Conservation (phyloP, 1,140 invertebrate species). For the Atopsyche davidsoni region DNA sequence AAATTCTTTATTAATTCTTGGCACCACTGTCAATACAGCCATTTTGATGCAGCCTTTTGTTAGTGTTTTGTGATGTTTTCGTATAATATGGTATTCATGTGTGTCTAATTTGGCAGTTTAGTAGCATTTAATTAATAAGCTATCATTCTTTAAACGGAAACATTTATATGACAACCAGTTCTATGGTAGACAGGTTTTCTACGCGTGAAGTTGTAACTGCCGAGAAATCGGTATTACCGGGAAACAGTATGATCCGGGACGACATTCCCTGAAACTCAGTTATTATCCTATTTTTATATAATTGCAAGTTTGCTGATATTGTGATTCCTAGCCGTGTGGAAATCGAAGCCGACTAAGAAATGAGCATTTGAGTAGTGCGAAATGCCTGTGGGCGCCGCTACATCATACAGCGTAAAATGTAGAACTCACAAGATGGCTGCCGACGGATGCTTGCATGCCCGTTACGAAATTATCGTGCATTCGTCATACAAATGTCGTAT, state of each 20-base stretch:
- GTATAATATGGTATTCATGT: slow-evolving; percentile 11
- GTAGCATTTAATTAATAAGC: slow-evolving; percentile 2
- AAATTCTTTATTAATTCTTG: slow-evolving; percentile 24
- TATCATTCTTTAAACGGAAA: slow-evolving; percentile 13
- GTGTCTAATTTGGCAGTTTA: slow-evolving; percentile 11
- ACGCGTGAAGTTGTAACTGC: slow-evolving; percentile 7
- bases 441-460: slow-evolving; percentile 23
- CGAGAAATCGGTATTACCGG: slow-evolving; percentile 19
- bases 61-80: slow-evolving; percentile 24
- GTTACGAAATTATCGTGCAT: slow-evolving; percentile 23
- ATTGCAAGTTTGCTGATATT: slow-evolving; percentile 3
- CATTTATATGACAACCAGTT: slow-evolving; percentile 14
- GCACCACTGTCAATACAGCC: slow-evolving; percentile 25
- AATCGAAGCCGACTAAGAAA: neutral
- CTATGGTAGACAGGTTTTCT: slow-evolving; percentile 9
- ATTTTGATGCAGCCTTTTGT: slow-evolving; percentile 21
- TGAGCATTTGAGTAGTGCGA: neutral
- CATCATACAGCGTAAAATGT: slow-evolving; percentile 22
- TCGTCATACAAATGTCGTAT: slow-evolving; percentile 11
- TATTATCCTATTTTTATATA: slow-evolving; percentile 5
- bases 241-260: slow-evolving; percentile 20
- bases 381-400: slow-evolving; percentile 12
- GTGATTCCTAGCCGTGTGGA: neutral
- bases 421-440: slow-evolving; percentile 24
- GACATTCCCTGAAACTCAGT: slow-evolving; percentile 6